A percentile compares a stretch with the other conserved stretches of the same genome.
Conservation (phyloP, 2,113 vertebrate species). For the Bothrops jararaca region DNA sequence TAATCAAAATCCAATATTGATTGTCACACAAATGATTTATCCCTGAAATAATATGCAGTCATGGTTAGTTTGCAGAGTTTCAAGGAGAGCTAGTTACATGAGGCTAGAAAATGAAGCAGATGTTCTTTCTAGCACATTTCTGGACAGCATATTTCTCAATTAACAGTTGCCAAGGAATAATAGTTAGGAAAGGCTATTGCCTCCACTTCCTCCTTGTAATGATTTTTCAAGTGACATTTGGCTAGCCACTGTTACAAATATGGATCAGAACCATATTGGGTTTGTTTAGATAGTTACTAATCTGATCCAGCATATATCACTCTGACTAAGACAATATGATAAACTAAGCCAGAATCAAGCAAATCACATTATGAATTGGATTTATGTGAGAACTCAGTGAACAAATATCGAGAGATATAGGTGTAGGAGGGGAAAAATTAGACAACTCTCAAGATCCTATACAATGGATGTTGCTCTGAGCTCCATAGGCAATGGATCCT, state of each 20-base stretch:
- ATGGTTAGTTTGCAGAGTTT: background rate
- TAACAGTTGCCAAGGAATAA: background rate
- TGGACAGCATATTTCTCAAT: background rate
- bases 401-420: background rate
- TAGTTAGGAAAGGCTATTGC: background rate
- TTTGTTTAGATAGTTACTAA: background rate
- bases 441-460: background rate
- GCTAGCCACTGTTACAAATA: background rate
- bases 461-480: background rate
- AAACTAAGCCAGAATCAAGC: background rate
- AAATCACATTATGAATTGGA: too few relatives aligned
- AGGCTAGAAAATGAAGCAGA: background rate
- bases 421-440: background rate
- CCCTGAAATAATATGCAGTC: background rate
- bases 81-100: background rate
- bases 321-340: background rate
- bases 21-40: background rate
- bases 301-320: background rate
- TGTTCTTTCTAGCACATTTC: background rate
- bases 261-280: background rate
- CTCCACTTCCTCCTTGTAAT: background rate
- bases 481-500: background rate
- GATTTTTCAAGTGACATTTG: background rate
- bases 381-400: background rate
- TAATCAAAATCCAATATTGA: background rate